These are phyloP conservation scores for Cheilosia soror DNA, from an alignment of 2,888 invertebrate species.

Conservation along the genomic window DNA sequence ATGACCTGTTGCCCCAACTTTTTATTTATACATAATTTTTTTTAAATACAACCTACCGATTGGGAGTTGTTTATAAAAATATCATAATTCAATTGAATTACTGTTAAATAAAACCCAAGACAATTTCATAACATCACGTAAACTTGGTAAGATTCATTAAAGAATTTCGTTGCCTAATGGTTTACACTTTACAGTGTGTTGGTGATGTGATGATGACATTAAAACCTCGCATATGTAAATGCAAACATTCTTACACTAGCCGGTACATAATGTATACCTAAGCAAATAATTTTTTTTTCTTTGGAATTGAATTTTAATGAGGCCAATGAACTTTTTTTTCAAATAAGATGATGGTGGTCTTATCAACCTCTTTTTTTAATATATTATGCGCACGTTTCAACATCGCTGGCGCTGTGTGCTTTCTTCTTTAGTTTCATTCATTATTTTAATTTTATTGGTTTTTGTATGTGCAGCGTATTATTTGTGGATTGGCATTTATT, in stretches of 20 bases:
- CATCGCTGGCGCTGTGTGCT: background rate
- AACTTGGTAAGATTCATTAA: slow-evolving; percentile 32
- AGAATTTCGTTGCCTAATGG: slow-evolving; percentile 33
- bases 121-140: slow-evolving; percentile 64
- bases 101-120: slow-evolving; percentile 38
- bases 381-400: slow-evolving; percentile 4
- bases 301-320: slow-evolving; percentile 21
- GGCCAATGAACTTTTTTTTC: slow-evolving; percentile 14
- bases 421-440: slow-evolving; percentile 3
- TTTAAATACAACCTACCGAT: background rate
- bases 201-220: background rate
- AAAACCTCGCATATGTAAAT: slow-evolving; percentile 19
- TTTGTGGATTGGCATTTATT: background rate
- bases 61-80: background rate
- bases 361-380: background rate
- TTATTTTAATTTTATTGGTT: background rate
- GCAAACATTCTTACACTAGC: slow-evolving; percentile 10
- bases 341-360: slow-evolving; percentile 19
- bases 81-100: slow-evolving; percentile 23
- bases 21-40: too few relatives aligned
- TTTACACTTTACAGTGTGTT: background rate
- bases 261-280: background rate
- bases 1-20: too few relatives aligned
- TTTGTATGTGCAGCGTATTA: slow-evolving; percentile 6
- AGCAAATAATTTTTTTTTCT: slow-evolving; percentile 38